These are phyloP conservation scores for Scolopax bukidnonensis DNA, from an alignment of 2,797 vertebrate species.

Conservation along the genomic window DNA sequence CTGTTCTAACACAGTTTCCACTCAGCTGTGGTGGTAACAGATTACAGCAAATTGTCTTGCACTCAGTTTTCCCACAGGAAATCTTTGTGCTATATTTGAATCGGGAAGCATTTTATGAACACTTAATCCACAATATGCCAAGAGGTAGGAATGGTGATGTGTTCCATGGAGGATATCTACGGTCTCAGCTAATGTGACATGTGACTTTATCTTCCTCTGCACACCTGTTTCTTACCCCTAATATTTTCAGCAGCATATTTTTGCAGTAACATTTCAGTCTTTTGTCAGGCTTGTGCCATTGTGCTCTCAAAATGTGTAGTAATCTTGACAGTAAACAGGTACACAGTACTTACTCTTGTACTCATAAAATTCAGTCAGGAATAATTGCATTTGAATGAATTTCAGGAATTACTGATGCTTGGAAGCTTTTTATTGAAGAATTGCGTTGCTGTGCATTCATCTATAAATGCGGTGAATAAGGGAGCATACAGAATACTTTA, in stretches of 20 bases:
- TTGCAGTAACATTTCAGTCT: not conserved
- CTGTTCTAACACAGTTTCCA: not conserved
- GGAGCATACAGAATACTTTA: not conserved
- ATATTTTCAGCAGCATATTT: not conserved
- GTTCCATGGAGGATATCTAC: not conserved
- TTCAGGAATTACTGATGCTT: not conserved
- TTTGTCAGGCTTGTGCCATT: not conserved
- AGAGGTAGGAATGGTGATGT: not conserved
- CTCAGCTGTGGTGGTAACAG: not conserved
- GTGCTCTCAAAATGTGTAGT: not conserved
- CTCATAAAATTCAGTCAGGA: not conserved
- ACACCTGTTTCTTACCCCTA: not conserved
- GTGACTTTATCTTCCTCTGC: not conserved
- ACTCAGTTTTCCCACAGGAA: not conserved
- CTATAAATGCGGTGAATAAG: not conserved
- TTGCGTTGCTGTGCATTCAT: not conserved
- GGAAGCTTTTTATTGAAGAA: not conserved
- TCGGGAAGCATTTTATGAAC: not conserved
- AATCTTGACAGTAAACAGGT: not conserved
- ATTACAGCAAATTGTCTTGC: not conserved
- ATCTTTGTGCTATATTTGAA: not conserved
- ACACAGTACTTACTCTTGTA: not conserved
- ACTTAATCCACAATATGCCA: not conserved
- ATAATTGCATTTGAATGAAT: not conserved
- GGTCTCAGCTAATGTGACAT: not conserved